A percentile compares a stretch with the other conserved stretches of the same genome.
Conservation (phyloP, 2,113 vertebrate species). For the Pangasianodon hypophthalmus region DNA sequence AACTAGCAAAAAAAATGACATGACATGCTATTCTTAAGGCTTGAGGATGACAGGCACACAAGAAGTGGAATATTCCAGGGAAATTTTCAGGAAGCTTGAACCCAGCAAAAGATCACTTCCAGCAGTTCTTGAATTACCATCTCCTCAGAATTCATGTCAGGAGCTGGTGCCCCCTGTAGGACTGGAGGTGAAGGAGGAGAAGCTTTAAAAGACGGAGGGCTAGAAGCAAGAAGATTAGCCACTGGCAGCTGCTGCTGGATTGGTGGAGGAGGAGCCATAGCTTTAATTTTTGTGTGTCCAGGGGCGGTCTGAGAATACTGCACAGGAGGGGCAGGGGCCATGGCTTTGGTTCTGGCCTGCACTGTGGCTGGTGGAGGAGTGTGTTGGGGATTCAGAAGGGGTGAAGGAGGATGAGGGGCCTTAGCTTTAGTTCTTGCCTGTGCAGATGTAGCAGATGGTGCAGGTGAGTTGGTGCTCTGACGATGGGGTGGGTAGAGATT, state of each 20-base stretch:
- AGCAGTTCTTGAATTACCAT: slow-evolving; percentile 68
- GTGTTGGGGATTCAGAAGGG: slow-evolving; percentile 38
- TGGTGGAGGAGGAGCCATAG: slow-evolving; percentile 46
- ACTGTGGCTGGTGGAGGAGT: neutral
- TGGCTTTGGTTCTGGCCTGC: slow-evolving; percentile 36
- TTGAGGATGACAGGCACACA: slow-evolving; percentile 1
- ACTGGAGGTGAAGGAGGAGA: slow-evolving; percentile 56
- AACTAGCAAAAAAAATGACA: neutral
- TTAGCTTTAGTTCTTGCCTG: slow-evolving; percentile 63
- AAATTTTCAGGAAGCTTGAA: slow-evolving; percentile 39
- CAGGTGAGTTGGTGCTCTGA: slow-evolving; percentile 13
- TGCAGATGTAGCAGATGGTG: slow-evolving; percentile 40
- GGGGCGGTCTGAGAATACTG: neutral
- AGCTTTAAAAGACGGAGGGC: slow-evolving; percentile 7
- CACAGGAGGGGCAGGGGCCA: slow-evolving; percentile 30
- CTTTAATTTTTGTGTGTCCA: slow-evolving; percentile 36
- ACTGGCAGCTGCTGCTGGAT: neutral
- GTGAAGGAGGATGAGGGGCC: slow-evolving; percentile 53
- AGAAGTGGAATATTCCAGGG: slow-evolving; percentile 38
- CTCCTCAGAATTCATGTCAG: slow-evolving; percentile 60
- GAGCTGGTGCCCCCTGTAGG: slow-evolving; percentile 48
- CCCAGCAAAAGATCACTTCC: slow-evolving; percentile 41
- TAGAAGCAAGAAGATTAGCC: neutral
- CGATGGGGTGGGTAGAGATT: slow-evolving; percentile 54
- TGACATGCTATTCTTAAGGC: neutral